Evolutionary conservation across 2,113 vertebrate genomes (phyloP).

Genomic region (Micromys minutus): DNA sequence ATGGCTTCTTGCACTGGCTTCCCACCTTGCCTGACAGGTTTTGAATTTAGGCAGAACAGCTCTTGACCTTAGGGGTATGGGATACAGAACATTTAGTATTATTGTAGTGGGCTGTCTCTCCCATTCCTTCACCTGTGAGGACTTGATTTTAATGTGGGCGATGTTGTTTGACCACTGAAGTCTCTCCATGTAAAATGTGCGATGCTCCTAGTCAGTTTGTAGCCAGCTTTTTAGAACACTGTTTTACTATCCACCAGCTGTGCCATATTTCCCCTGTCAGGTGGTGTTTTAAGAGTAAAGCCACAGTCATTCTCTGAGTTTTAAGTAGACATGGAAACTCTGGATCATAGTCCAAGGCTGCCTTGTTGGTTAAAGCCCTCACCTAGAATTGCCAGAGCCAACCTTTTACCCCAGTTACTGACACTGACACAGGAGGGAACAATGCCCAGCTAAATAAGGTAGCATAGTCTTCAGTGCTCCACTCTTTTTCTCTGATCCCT

Average conservation of each 20-base stretch:
- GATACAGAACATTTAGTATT: not conserved
- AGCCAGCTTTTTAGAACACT: not conserved
- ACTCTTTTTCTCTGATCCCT: not conserved
- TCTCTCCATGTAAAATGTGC: not conserved
- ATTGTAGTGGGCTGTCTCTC: not conserved
- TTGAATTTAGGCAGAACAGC: not conserved
- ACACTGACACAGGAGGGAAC: not conserved
- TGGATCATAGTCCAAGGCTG: not conserved
- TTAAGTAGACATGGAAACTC: not conserved
- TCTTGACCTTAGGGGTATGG: not conserved
- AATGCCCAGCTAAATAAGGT: not conserved
- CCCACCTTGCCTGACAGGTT: not conserved
- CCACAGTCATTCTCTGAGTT: not conserved
- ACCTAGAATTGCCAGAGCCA: not conserved
- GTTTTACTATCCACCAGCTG: not conserved
- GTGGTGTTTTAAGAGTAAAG: not conserved
- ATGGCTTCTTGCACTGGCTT: not conserved
- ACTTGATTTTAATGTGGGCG: not conserved
- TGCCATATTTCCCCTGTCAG: not conserved
- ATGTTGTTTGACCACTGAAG: not conserved
- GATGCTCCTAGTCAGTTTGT: not conserved
- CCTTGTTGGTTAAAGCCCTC: not conserved
- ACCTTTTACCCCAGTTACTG: not conserved
- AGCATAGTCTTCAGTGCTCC: not conserved
- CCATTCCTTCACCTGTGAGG: not conserved